phyloP scores from a whole-genome alignment of 1,140 invertebrate species.

The Dolichoris vasculosae region DNA sequence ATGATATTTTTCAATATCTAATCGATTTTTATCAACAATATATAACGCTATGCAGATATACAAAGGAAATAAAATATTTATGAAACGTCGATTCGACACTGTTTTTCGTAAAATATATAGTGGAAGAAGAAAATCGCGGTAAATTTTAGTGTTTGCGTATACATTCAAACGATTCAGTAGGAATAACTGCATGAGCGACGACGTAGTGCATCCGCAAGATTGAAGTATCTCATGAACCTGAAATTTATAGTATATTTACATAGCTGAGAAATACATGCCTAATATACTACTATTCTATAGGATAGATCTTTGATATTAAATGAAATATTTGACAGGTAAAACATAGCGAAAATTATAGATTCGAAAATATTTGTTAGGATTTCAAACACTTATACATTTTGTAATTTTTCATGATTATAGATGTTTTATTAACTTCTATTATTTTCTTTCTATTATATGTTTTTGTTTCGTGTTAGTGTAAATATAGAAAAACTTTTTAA shows the following conservation, averaged over 20 bases:
- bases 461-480: no score
- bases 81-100: background rate
- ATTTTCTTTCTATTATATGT: no score
- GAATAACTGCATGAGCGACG: background rate
- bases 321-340: background rate
- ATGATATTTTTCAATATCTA: no score
- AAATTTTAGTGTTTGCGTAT: background rate
- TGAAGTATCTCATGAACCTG: slow-evolving; percentile 15
- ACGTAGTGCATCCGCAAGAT: background rate
- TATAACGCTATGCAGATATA: background rate
- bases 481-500: no score
- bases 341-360: background rate
- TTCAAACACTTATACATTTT: background rate
- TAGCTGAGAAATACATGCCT: background rate
- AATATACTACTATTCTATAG: background rate
- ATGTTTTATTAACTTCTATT: no score
- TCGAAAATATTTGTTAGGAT: slow-evolving; percentile 12
- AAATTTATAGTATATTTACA: slow-evolving; percentile 41
- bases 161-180: background rate
- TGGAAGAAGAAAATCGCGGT: background rate
- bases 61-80: slow-evolving; percentile 16
- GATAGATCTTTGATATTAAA: background rate
- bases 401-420: no score
- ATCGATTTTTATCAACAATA: no score
- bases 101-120: background rate